A percentile compares a stretch with the other conserved stretches of the same genome.
Conservation (phyloP, 2,113 vertebrate genomes). For the Pachypanchax playfairii region DNA sequence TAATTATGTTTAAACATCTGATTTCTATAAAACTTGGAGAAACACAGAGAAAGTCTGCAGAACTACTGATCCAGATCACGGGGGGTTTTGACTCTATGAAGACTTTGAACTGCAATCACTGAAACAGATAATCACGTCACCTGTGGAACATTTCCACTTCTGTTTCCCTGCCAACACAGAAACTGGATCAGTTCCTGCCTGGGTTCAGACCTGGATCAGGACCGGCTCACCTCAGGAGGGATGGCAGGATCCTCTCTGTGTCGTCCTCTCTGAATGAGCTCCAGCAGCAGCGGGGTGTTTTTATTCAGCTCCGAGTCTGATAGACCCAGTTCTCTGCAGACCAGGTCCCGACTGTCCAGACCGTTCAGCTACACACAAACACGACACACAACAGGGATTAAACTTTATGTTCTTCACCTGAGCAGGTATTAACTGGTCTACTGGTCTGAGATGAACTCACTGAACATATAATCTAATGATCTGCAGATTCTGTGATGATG, state of each 20-base stretch:
- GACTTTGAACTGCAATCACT: no score
- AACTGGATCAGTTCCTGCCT: background rate
- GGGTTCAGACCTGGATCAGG: background rate
- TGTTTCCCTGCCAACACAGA: slow-evolving; percentile 49
- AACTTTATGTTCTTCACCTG: background rate
- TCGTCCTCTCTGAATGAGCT: slow-evolving; percentile 84
- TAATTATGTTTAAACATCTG: no score
- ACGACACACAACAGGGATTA: background rate
- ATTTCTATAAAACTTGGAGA: no score
- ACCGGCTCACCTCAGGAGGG: slow-evolving; percentile 74
- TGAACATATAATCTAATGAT: no score
- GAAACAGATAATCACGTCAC: slow-evolving; percentile 31
- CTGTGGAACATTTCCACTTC: slow-evolving; percentile 46
- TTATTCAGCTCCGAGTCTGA: slow-evolving; percentile 80
- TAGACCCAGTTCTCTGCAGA: slow-evolving; percentile 87
- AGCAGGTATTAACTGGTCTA: no score
- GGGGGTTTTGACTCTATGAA: no score
- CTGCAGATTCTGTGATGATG: background rate
- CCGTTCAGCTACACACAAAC: slow-evolving; percentile 77
- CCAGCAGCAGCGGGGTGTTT: slow-evolving; percentile 85
- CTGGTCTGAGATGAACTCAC: no score
- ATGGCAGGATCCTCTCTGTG: slow-evolving; percentile 66
- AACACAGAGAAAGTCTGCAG: no score
- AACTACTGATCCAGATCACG: background rate
- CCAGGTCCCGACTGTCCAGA: slow-evolving; percentile 84